Percentiles rank a stretch among this genome's conserved stretches.
These are phyloP conservation scores for Odontamblyopus lacepedii DNA, from an alignment of 2,797 vertebrate genomes.

Conservation along the genomic window DNA sequence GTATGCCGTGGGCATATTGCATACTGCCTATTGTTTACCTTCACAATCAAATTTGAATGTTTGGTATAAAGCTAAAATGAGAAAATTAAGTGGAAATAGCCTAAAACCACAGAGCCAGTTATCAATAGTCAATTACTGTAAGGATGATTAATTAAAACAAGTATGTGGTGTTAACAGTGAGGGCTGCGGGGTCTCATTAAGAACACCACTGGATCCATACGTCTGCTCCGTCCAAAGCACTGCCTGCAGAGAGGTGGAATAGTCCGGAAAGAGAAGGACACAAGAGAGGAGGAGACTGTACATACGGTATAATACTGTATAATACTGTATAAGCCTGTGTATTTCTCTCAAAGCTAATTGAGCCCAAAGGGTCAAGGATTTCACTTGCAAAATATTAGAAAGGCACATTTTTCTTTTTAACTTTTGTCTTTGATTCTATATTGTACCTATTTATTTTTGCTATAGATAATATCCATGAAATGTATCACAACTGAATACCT, in stretches of 20 bases:
- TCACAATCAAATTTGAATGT: neutral
- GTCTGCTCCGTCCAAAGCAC: neutral
- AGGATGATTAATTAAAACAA: slow-evolving; percentile 48
- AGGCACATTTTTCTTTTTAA: neutral
- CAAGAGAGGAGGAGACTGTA: neutral
- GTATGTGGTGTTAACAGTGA: slow-evolving; percentile 28
- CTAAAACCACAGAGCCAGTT: slow-evolving; percentile 20
- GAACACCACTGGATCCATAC: slow-evolving; percentile 30
- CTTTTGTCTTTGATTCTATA: neutral
- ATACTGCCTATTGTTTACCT: neutral
- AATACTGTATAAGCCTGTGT: neutral
- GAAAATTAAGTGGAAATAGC: neutral
- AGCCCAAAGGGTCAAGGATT: slow-evolving; percentile 1
- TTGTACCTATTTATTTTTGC: no score
- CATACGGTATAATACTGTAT: neutral
- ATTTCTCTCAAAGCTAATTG: slow-evolving; percentile 25
- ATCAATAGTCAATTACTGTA: slow-evolving; percentile 59
- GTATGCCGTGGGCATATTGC: neutral
- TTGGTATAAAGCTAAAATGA: neutral
- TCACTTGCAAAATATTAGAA: neutral
- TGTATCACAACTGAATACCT: neutral
- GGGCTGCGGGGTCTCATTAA: slow-evolving; percentile 37
- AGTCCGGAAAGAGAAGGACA: neutral
- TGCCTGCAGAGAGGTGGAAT: neutral
- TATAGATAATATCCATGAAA: no score